Conservation (phyloP, 2,797 vertebrate species). For the Oophaga sylvatica region DNA sequence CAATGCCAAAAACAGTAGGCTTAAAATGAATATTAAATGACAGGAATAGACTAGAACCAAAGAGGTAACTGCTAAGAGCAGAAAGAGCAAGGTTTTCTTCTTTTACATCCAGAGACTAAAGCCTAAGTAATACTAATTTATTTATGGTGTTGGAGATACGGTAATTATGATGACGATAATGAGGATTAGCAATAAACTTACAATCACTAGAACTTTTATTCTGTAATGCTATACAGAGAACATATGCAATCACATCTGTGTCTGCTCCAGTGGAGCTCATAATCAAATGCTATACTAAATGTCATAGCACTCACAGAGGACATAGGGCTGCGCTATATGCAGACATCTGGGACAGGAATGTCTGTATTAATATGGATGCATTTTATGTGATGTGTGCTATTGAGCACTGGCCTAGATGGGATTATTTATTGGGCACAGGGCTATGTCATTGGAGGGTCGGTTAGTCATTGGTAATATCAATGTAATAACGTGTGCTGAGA, state of each 20-base stretch:
- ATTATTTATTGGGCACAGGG: background rate
- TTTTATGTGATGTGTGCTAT: background rate
- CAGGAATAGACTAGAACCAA: background rate
- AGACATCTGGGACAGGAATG: background rate
- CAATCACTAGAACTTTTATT: background rate
- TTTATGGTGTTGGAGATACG: background rate
- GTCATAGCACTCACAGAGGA: background rate
- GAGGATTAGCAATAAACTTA: background rate
- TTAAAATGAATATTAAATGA: too few relatives aligned
- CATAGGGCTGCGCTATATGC: background rate
- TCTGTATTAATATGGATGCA: background rate
- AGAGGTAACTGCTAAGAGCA: background rate
- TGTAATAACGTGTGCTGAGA: background rate
- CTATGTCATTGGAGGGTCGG: background rate
- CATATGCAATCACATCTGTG: background rate
- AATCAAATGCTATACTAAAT: slow-evolving; percentile 3
- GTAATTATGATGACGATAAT: background rate
- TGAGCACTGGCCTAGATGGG: background rate
- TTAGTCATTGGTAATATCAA: background rate
- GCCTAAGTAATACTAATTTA: background rate
- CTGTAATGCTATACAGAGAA: background rate
- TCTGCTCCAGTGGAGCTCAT: slow-evolving; percentile 3
- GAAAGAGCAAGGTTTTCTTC: background rate
- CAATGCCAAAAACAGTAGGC: too few relatives aligned
- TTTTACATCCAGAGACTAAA: background rate